phyloP scores from a whole-genome alignment of 1,140 invertebrate species.

The Conus ventricosus region DNA sequence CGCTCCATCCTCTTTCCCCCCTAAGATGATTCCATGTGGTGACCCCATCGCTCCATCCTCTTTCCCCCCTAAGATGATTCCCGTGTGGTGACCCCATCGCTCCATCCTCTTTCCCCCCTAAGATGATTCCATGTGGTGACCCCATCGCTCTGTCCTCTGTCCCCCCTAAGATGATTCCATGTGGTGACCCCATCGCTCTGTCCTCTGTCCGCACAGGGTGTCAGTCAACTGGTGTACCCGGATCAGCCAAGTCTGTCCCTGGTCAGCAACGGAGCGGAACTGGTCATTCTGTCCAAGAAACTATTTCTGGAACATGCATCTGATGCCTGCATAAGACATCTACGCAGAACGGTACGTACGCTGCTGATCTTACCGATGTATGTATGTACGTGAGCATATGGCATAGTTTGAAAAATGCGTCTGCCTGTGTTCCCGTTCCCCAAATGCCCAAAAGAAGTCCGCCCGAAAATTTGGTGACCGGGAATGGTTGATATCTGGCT shows the following conservation, averaged over 20 bases:
- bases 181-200: no score
- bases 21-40: no score
- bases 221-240: conserved; percentile 54
- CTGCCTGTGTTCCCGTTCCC: no score
- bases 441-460: no score
- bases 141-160: no score
- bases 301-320: conserved; percentile 55
- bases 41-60: no score
- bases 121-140: no score
- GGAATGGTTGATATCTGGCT: no score
- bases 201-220: conserved; percentile 48
- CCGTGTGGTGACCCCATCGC: neutral
- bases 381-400: neutral
- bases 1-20: neutral
- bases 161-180: no score
- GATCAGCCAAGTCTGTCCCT: conserved; percentile 66
- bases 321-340: conserved; percentile 52
- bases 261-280: conserved; percentile 66
- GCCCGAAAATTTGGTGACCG: no score
- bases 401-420: no score
- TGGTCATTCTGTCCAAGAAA: conserved; percentile 64
- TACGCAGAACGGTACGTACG: conserved; percentile 51
- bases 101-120: neutral
- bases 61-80: no score
- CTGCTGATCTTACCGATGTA: neutral